A percentile compares a stretch with the other conserved stretches of the same genome.
Conservation (phyloP, 2,888 invertebrate genomes). For the Hemithea aestivaria region DNA sequence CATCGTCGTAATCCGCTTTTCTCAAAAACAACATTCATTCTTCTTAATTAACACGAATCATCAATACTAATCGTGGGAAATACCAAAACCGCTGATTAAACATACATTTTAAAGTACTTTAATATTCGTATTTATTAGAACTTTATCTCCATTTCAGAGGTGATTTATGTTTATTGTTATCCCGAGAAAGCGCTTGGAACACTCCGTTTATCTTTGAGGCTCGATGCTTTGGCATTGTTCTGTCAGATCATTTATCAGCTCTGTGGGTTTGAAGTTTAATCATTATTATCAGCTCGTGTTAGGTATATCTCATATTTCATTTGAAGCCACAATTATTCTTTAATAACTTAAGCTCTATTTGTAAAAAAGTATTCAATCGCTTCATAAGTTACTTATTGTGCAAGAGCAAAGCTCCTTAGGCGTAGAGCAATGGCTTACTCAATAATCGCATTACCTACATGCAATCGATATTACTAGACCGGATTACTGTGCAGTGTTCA, state of each 20-base stretch:
- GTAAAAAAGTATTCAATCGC: constrained; percentile 19
- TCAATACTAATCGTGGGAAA: constrained; percentile 5
- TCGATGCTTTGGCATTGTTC: constrained; percentile 36
- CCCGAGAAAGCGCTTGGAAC: constrained; percentile 34
- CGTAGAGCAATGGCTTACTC: constrained; percentile 39
- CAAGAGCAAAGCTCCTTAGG: constrained; percentile 37
- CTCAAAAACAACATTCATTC: not conserved
- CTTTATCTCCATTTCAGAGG: constrained; percentile 25
- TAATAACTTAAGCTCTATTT: no score
- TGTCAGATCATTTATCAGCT: constrained; percentile 36
- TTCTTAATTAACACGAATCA: not conserved
- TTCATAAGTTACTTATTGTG: constrained; percentile 28
- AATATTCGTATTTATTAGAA: constrained; percentile 2
- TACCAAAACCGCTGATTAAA: not conserved
- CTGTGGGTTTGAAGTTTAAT: not conserved
- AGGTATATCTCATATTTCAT: no score
- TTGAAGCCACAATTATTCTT: no score
- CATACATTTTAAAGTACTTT: constrained; percentile 6
- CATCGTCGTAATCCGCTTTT: not conserved
- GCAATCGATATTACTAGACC: constrained; percentile 55
- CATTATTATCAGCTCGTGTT: no score
- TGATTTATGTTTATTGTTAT: constrained; percentile 38
- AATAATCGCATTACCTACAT: constrained; percentile 63
- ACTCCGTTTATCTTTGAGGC: constrained; percentile 41
- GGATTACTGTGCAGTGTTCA: constrained; percentile 45